Base-by-base conservation (phyloP, 2,113 vertebrate species). In the Brachypteracias leptosomus region DNA sequence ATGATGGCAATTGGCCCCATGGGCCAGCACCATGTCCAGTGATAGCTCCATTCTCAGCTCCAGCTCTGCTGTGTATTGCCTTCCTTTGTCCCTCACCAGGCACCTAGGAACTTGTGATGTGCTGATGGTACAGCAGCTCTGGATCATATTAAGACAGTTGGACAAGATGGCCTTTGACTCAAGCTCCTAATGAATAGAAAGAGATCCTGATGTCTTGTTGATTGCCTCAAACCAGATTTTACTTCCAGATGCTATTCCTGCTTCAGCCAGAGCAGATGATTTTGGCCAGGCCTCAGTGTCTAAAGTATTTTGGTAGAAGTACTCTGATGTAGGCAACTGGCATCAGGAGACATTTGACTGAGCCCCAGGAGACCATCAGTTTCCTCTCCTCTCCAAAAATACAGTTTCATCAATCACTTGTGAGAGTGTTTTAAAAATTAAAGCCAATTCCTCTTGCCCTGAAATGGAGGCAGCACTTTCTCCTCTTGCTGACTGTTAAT, bases 371-470 rank as follows among this genome's bases (percentile, higher is more conserved):
- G 42, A 73, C 38, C n/a, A 35, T 10, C 4, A 10, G 46, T 71
- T 80, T 89, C 63, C 44, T 91, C 58, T 51, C n/a, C 52, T 74
- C 67, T 91, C 87, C 72, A 80, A 71, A 96, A 95, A 80, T 36
- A 73, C 38, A 57, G 21, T 28, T 47, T 70, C 68, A 90, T 68
- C 78, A 71, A 68, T 91, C 71, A 68, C 59, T 81, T 68, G 26
- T 26, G 44, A 76, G n/a, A 73, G 35, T 15, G 19, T 80, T 92
- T 90, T 75, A 92, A 94, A 95, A 94, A 90, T 71, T 63, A 77
- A 93, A 91, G 72, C 19, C 38, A 63, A 15, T 19, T 61, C 4
- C 1, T 52, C 17, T 68, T 67, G 33, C 44, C 47, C 42, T 70
- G 67, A 95, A 89, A 81, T 15, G 33, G 8, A 89, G 68, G 51